These are phyloP conservation scores for Hippocampus zosterae DNA, from an alignment of 2,113 vertebrate genomes.

Conservation along the genomic window DNA sequence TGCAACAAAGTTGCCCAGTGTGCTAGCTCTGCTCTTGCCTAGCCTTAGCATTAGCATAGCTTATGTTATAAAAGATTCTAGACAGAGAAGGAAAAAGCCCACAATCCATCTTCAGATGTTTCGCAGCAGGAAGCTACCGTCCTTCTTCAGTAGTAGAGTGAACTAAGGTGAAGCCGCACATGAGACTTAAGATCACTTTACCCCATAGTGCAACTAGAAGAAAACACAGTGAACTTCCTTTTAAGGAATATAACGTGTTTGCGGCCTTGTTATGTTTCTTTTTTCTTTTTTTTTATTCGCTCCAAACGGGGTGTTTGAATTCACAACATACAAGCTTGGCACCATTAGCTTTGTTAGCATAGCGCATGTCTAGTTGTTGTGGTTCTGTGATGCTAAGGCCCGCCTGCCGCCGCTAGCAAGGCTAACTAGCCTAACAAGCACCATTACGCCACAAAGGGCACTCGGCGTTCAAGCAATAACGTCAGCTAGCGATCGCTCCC, in stretches of 20 bases:
- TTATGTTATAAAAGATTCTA: background rate
- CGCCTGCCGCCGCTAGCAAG: slow-evolving; percentile 7
- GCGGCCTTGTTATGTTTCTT: background rate
- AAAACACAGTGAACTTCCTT: too few relatives aligned
- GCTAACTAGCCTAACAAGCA: background rate
- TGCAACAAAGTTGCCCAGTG: background rate
- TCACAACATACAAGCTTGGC: background rate
- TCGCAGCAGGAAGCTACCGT: background rate
- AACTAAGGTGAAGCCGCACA: too few relatives aligned
- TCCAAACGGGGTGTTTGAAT: background rate
- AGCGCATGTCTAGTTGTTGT: background rate
- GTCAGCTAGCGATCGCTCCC: background rate
- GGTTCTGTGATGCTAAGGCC: slow-evolving; percentile 47
- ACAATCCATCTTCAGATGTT: background rate
- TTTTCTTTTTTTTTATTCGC: background rate
- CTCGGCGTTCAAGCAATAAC: slow-evolving; percentile 32
- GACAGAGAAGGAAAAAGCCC: background rate
- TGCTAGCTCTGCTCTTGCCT: background rate
- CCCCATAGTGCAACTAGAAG: too few relatives aligned
- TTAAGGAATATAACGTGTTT: background rate
- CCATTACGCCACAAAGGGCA: background rate
- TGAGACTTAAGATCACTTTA: too few relatives aligned
- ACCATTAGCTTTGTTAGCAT: background rate
- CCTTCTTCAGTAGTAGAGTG: background rate
- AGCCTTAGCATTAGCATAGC: background rate